Evolutionary conservation across 2,888 invertebrate species (phyloP), one percentile per base, ranked within the genome.

Genomic region (Mimachlamys varia): DNA sequence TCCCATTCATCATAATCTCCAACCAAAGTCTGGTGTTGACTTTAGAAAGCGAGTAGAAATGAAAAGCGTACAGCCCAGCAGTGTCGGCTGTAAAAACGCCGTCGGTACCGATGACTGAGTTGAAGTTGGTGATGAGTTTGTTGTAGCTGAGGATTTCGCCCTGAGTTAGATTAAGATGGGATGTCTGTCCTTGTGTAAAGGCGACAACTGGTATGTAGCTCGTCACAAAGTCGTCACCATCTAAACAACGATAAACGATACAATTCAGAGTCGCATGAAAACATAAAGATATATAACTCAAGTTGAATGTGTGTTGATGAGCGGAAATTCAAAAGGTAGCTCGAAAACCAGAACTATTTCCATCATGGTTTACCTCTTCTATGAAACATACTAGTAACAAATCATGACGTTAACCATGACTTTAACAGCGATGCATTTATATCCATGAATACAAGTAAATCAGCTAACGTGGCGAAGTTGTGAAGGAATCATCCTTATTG

Each of bases 21-120:
- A 91, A 88, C 91, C 92, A 92, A 12, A 92, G 53, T 62, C 91
- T 88, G 49, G 88, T 89, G 49, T 90, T 89, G 17, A 58, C 38
- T 88, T 53, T 53, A 12, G 92, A 88, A 22, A 92, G 91, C n/a
- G 93, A 90, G 89, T 91, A 92, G 87, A 93, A 92, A 15, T 93
- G 92, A 44, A 93, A 92, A n/a, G 87, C 88, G 53, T 92, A 92
- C 22, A 92, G 58, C 7, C 92, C 92, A 5, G 27, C 33, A 12
- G 76, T 76, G 13, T 76, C 33, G 15, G 76, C 76, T 27, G 76
- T 76, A 33, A 90, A 92, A 7, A 62, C 88, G 0, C 90, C 90
- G 17, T 88, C 27, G 33, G 62, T 10, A 38, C 49, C 50, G 76
- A 92, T 90, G 3, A 27, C 15, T 0, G 92, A 87, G 17, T 88